Evolutionary conservation across 2,113 vertebrate species (phyloP), one percentile per base, ranked within the genome.

Genomic region (Microcebus murinus): DNA sequence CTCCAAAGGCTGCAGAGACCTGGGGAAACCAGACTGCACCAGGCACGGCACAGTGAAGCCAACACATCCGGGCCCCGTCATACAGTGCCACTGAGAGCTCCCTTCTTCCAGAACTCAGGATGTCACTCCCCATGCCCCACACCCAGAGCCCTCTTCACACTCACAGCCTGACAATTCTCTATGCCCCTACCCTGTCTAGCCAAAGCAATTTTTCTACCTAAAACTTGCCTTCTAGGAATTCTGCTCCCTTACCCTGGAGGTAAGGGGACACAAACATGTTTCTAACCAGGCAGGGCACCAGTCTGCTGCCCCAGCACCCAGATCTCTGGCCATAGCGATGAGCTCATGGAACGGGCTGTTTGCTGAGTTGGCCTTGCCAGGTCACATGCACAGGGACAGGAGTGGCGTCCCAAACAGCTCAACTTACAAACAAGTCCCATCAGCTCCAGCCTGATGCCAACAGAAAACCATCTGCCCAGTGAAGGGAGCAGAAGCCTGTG

Each of bases 61-160:
- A 9, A 63, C 0, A 2, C 4, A 1, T 0, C 0, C 0, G 0
- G 20, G 2, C 10, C 36, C 4, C 6, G 4, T 12, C 12, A 6
- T 18, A 87, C 1, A 8, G 55, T 2, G 36, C 68, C 39, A 27
- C 4, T 10, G 31, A 36, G 12, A 13, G 34, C 5, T 29, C 29
- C 39, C 3, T 34, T 67, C 27, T 68, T 74, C 27, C 7, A 12
- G 9, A n/a, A 55, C 12, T 31, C 3, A 68, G 4, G 31, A 11
- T 31, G 18, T 15, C 55, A 29, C 25, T 25, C 25, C 17, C 25
- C 17, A 8, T 1, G 6, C 6, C 13, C 59, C 81, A 71, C 4
- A 39, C 15, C 17, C 15, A 68, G 45, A n/a, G 8, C 17, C 29
- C 10, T 27, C 48, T 29, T 5, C 15, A 34, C n/a, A 50, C 3